Evolutionary conservation across 1,140 invertebrate species (phyloP), one percentile per base, ranked within the genome.

Genomic region (Dendroctonus valens): DNA sequence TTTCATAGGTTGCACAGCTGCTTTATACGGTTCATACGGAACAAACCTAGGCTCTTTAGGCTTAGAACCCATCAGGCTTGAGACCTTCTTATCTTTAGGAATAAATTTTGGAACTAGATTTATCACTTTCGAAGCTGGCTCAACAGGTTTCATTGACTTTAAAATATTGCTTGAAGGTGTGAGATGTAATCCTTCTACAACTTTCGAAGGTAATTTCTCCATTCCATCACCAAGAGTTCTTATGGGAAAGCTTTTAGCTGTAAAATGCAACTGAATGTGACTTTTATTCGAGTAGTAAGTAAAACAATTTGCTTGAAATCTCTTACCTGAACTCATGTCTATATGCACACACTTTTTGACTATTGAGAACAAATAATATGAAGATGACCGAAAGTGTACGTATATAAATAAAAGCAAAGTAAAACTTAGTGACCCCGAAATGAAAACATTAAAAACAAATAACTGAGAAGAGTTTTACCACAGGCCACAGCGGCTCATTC

Each of bases 1-100:
- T 50, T 88, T 81, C 64, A 93, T 89, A 50, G 90, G 89, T 77
- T 88, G 90, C 0, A 92, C 88, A 68, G 92, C 91, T 59, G 86
- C 91, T 75, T 92, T 90, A 73, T 93, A 94, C 0, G 93, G 93
- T 74, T 95, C 93, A 72, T 91, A 93, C 0, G 92, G 92, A 15
- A 95, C 84, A 80, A 94, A 94, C 76, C 91, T 92, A 2, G 91
- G 89, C 72, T 89, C 87, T 73, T 88, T 91, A 0, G 82, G 83
- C 76, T 87, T 87, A 48, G 60, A 69, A 41, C 68, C 64, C 11
- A 71, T 57, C 39, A 75, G 60, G 58, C 72, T 77, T 53, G 75
- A 76, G 11, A 69, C 69, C 59, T 74, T 75, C 11, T 68, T 64
- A 44, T 75, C 70, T 53, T 74, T 73, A 41, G 72, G 70, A 7